Conservation (phyloP, 2,797 vertebrate species). For the Dendrocincla fuliginosa region DNA sequence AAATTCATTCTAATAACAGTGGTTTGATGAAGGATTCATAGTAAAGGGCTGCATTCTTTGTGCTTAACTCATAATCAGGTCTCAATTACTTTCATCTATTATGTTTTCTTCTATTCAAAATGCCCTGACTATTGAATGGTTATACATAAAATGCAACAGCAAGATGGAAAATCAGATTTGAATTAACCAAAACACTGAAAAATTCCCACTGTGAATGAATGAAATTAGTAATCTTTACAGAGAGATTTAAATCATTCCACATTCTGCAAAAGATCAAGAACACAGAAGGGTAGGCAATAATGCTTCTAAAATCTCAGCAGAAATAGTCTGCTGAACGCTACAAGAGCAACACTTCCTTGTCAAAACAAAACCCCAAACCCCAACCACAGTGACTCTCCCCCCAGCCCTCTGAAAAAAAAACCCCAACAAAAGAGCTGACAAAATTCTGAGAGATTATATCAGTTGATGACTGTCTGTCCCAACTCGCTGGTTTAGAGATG, state of each 20-base stretch:
- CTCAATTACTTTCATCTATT: neutral
- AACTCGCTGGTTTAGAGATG: conserved; percentile 1
- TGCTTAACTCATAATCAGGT: neutral
- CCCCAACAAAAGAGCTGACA: neutral
- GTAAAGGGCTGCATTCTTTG: neutral
- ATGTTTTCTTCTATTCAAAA: neutral
- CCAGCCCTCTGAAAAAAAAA: neutral
- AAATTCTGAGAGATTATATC: neutral
- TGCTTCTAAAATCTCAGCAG: neutral
- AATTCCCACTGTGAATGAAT: neutral
- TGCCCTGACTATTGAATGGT: neutral
- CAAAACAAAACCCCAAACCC: neutral
- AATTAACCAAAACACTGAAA: neutral
- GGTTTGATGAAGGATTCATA: neutral
- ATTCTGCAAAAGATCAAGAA: neutral
- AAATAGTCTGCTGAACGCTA: neutral
- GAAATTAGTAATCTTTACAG: neutral
- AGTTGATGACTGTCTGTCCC: neutral
- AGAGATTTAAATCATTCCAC: neutral
- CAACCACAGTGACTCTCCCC: neutral
- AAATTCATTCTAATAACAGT: neutral
- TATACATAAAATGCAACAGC: neutral
- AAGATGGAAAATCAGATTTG: neutral
- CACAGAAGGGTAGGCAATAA: neutral
- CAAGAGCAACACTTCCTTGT: neutral